Conservation (phyloP, 1,140 invertebrate genomes). For the Cryptotermes secundus region DNA sequence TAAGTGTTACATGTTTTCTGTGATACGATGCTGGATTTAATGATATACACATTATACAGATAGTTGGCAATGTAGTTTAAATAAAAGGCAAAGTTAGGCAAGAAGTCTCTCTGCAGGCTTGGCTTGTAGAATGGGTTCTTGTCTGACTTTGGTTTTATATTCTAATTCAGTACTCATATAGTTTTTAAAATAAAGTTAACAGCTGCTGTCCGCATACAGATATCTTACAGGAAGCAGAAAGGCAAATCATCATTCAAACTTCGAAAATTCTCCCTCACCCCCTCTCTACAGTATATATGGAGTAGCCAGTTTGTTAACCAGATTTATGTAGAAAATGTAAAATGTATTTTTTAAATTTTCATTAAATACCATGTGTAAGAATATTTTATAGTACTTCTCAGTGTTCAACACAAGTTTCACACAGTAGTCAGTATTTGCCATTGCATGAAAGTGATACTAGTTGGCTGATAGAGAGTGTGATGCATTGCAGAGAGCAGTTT, state of each 20-base stretch:
- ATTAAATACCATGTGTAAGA: too few species aligned
- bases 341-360: too few species aligned
- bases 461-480: too few species aligned
- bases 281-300: too few species aligned
- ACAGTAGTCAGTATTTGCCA: too few species aligned
- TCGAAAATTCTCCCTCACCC: too few species aligned
- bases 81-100: neutral
- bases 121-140: neutral
- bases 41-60: neutral
- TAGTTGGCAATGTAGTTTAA: neutral
- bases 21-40: neutral
- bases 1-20: constrained; percentile 16
- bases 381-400: too few species aligned
- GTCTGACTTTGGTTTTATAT: neutral
- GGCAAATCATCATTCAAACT: neutral
- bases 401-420: too few species aligned
- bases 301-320: too few species aligned
- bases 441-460: too few species aligned
- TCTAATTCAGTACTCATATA: neutral
- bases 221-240: constrained; percentile 7
- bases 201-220: neutral
- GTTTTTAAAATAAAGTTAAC: neutral
- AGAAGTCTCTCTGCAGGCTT: neutral
- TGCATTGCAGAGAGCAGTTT: too few species aligned
- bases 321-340: too few species aligned